Percentiles rank a stretch among this genome's conserved stretches.
Evolutionary conservation across 2,797 vertebrate genomes (phyloP).

Genomic region (Megalops cyprinoides): DNA sequence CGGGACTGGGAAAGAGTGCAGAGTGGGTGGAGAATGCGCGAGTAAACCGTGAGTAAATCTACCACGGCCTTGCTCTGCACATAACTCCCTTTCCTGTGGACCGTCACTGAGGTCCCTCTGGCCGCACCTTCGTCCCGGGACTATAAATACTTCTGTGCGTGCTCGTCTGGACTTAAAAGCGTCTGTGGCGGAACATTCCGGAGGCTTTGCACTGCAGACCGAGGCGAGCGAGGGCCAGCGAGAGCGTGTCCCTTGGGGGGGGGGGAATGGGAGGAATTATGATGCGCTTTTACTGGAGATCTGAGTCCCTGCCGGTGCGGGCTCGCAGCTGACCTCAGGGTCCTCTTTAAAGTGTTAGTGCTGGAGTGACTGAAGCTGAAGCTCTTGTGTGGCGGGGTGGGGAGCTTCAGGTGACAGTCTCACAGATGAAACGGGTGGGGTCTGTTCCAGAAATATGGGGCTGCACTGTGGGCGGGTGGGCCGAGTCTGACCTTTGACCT

Average conservation of each 20-base stretch:
- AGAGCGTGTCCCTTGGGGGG: neutral
- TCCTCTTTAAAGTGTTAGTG: neutral
- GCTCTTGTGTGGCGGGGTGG: too few relatives aligned
- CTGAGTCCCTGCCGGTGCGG: neutral
- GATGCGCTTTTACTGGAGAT: slow-evolving; percentile 4
- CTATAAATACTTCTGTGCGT: neutral
- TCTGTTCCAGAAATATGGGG: too few relatives aligned
- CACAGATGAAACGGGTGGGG: too few relatives aligned
- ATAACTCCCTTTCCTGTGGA: neutral
- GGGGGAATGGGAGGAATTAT: neutral
- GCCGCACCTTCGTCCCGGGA: neutral
- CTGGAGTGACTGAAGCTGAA: neutral
- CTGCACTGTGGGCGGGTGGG: too few relatives aligned
- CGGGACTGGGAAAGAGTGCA: neutral
- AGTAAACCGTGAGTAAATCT: neutral
- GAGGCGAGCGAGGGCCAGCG: neutral
- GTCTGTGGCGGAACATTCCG: slow-evolving; percentile 3
- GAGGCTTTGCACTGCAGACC: neutral
- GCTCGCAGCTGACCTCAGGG: neutral
- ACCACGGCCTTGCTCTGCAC: neutral
- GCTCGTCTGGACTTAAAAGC: neutral
- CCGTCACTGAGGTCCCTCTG: neutral
- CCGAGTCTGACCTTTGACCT: too few relatives aligned
- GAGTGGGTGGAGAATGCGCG: neutral
- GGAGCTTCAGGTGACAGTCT: too few relatives aligned